Conservation (phyloP, 1,140 invertebrate genomes). For the Nixonia krombeini region DNA sequence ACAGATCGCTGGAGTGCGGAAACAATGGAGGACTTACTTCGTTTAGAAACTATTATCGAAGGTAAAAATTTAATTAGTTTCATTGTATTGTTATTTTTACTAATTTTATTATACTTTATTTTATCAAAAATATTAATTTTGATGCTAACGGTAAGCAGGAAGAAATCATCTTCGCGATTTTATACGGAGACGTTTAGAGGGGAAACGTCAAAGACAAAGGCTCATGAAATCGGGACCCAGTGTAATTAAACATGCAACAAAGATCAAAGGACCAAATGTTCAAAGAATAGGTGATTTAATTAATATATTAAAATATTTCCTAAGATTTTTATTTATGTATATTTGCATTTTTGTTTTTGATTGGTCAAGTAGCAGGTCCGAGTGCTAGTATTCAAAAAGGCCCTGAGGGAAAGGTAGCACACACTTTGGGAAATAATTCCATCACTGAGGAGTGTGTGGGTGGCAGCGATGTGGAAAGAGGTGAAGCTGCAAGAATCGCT, state of each 20-base stretch:
- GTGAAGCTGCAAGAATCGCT: conserved; percentile 77
- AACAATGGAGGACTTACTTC: conserved; percentile 34
- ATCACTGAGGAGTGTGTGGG: conserved; percentile 69
- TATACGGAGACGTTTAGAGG: conserved; percentile 73
- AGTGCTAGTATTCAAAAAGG: conserved; percentile 55
- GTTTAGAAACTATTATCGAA: conserved; percentile 49
- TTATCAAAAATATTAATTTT: not conserved
- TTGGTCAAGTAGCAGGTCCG: conserved; percentile 43
- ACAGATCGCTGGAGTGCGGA: conserved; percentile 67
- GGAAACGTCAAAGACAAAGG: conserved; percentile 73
- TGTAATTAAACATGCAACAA: conserved; percentile 61
- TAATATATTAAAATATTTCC: no score
- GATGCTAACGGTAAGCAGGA: conserved; percentile 44
- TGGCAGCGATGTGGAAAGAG: conserved; percentile 76
- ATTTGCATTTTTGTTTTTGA: conserved; percentile 3
- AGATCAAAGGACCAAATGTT: conserved; percentile 66
- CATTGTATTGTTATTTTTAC: not conserved
- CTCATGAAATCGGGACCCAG: conserved; percentile 63
- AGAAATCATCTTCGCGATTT: conserved; percentile 74
- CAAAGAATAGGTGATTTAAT: conserved; percentile 55
- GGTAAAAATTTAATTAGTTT: conserved; percentile 15
- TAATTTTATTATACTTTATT: not conserved
- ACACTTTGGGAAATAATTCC: conserved; percentile 44
- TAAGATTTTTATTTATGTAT: no score
- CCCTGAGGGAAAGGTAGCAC: conserved; percentile 45